These are phyloP conservation scores for Neostethus bicornis DNA, from an alignment of 2,797 vertebrate genomes.

Conservation along the genomic window DNA sequence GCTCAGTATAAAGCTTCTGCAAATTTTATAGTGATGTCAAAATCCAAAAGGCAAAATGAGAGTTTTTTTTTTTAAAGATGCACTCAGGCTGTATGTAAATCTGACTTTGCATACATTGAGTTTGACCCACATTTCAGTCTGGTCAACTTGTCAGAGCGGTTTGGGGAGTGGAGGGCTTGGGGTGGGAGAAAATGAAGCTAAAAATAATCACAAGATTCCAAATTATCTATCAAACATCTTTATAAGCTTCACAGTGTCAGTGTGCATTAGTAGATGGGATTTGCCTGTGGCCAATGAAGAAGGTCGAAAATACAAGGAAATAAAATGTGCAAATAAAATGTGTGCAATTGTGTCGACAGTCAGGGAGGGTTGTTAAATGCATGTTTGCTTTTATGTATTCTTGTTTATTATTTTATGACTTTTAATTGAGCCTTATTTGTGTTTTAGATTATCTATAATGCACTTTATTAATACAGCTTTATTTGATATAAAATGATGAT, in stretches of 20 bases:
- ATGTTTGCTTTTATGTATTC: too few species aligned
- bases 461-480: too few species aligned
- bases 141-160: conserved; percentile 11
- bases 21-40: not conserved
- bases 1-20: not conserved
- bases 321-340: not conserved
- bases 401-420: too few species aligned
- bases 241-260: not conserved
- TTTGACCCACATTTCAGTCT: conserved; percentile 25
- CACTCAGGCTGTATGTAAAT: not conserved
- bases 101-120: not conserved
- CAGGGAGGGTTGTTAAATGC: too few species aligned
- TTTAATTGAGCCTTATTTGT: too few species aligned
- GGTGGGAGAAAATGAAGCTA: not conserved
- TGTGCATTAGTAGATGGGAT: not conserved
- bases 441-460: too few species aligned
- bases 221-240: not conserved
- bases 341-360: too few species aligned
- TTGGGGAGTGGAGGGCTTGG: conserved; percentile 2
- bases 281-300: not conserved
- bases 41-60: not conserved
- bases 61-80: not conserved
- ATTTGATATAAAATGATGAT: too few species aligned
- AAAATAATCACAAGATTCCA: conserved; percentile 8
- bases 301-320: not conserved